Evolutionary conservation across 2,888 invertebrate genomes (phyloP).

Genomic region (Lycocerus yunnanus): DNA sequence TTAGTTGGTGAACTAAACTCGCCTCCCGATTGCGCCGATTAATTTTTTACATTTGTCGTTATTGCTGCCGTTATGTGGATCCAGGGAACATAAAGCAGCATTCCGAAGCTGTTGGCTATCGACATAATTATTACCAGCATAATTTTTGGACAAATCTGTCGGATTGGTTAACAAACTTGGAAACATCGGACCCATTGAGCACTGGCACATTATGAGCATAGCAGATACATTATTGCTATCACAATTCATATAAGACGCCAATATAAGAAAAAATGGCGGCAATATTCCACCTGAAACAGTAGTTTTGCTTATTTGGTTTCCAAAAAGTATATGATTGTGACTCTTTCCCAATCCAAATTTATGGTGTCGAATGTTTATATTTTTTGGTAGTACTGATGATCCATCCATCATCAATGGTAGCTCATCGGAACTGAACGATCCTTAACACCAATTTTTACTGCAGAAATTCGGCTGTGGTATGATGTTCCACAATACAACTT

Average conservation of each 20-base stretch:
- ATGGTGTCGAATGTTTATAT: too few relatives aligned
- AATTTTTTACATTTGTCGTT: constrained; percentile 15
- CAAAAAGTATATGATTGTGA: too few relatives aligned
- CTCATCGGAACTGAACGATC: too few relatives aligned
- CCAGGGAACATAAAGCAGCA: constrained; percentile 22
- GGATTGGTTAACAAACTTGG: constrained; percentile 31
- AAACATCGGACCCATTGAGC: constrained; percentile 29
- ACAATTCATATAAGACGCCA: constrained; percentile 26
- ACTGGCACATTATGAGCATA: constrained; percentile 17
- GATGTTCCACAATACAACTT: too few relatives aligned
- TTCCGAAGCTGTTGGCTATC: constrained; percentile 30
- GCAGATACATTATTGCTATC: background rate
- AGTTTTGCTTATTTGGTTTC: too few relatives aligned
- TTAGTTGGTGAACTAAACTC: too few relatives aligned
- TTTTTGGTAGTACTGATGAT: too few relatives aligned
- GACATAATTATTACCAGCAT: constrained; percentile 32
- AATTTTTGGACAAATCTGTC: constrained; percentile 32
- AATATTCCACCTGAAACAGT: constrained; percentile 13
- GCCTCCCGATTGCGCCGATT: too few relatives aligned
- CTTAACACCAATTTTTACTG: too few relatives aligned
- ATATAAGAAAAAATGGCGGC: constrained; percentile 13
- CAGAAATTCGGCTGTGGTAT: too few relatives aligned
- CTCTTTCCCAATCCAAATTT: too few relatives aligned
- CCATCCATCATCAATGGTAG: too few relatives aligned
- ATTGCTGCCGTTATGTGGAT: constrained; percentile 22